A percentile compares a stretch with the other conserved stretches of the same genome.
Evolutionary conservation across 64 coral and sea anemone species (phyloP).

Genomic region (Porites australiensis): DNA sequence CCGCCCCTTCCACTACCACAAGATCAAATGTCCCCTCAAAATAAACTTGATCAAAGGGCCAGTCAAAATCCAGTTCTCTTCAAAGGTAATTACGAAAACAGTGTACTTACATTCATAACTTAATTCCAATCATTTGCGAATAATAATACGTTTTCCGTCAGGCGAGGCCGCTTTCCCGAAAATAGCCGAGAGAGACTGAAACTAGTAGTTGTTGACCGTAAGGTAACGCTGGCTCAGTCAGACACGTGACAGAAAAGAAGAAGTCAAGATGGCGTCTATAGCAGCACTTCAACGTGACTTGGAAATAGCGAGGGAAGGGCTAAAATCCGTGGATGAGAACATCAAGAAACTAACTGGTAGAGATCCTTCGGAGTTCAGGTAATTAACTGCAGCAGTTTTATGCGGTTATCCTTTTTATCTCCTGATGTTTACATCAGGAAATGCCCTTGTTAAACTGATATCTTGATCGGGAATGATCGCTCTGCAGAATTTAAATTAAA

Average conservation of each 20-base stretch:
- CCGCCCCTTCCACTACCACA: too few relatives aligned
- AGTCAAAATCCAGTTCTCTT: too few relatives aligned
- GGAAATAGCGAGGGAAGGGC: slow-evolving; percentile 98
- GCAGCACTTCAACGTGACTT: slow-evolving; percentile 90
- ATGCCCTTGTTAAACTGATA: too few relatives aligned
- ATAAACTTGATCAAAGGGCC: too few relatives aligned
- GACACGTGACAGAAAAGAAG: slow-evolving; percentile 48
- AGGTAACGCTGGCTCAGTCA: neutral
- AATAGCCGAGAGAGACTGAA: neutral
- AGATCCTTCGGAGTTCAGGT: slow-evolving; percentile 99
- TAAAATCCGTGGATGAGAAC: slow-evolving; percentile 95
- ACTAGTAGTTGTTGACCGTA: neutral
- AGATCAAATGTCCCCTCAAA: too few relatives aligned
- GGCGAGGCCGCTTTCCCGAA: neutral
- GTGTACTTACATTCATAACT: neutral
- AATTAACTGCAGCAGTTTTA: neutral
- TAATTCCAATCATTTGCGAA: neutral
- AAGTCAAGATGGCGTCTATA: slow-evolving; percentile 86
- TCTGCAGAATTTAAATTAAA: too few relatives aligned
- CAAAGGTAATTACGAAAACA: neutral
- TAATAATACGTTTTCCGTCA: neutral
- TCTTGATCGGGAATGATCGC: too few relatives aligned
- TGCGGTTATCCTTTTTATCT: neutral
- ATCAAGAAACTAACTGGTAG: slow-evolving; percentile 99
- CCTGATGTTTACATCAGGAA: too few relatives aligned